Base-by-base conservation (phyloP, 2,888 invertebrate species). In the Gortyna flavago region DNA sequence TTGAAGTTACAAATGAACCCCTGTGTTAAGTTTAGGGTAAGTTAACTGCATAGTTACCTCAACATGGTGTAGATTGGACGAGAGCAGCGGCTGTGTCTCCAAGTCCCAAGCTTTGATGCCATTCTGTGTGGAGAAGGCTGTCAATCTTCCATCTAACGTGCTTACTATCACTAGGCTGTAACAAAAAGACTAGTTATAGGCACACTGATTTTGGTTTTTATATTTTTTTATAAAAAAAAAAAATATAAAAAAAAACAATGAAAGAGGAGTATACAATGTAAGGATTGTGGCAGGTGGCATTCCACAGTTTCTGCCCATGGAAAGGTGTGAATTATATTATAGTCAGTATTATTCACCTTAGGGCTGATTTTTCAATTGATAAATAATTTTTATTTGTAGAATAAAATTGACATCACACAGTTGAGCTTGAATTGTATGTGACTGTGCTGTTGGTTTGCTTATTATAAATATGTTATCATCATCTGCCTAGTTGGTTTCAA, bases 91-190 rank as follows among this genome's bases (percentile, higher is more conserved):
- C 74, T 98, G 98, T 38, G 99, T 98, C 79, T 98, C 97, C 74
- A 99, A 91, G 85, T 97, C 97, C 99, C 99, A 99, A 74, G 97
- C 96, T 86, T 98, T 94, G 78, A 97, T 94, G 3, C 99, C 98
- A 84, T 97, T 97, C 82, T 97, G 95, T 21, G 98, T 97, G 91
- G 99, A 98, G 85, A 99, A 96, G 7, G 99, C 98, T 41, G 98
- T 98, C 75, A 99, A 92, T 89, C 97, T 97, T 21, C 99, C 99
- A 97, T 99, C 99, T 82, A 99, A 96, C 6, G 99, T 99, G 91
- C 99, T 99, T 61, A 99, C 98, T 90, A 99, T 97, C 75, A 99
- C 96, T 85, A 98, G 96, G 90, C 98, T 98, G 73, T 3, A 59
- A 59, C 0, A 71, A 82, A 51, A 25, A 79, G 6, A 18, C 16